Evolutionary conservation across 2,797 vertebrate species (phyloP), one percentile per base, ranked within the genome.

Genomic region (Menidia menidia): DNA sequence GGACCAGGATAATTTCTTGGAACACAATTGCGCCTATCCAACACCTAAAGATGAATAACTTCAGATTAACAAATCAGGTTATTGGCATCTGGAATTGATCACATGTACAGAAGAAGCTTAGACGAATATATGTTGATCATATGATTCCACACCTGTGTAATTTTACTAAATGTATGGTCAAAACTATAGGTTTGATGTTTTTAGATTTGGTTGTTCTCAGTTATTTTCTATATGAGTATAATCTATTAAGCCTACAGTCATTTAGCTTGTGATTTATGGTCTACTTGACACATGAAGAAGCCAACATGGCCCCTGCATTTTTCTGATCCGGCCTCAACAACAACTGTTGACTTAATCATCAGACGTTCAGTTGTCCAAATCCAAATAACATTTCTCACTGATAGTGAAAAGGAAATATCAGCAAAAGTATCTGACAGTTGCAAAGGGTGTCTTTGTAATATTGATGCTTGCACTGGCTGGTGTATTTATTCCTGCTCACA

Each of bases 311-410:
- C 15, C 51, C 14, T 55, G 44, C 31, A 30, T 51, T 25, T 12
- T 53, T 10, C 6, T 59, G 5, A 39, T 60, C 25, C n/a, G 16
- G 41, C 32, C 58, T 66, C 64, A 43, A 39, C 6, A 51, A 51
- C 14, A n/a, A 12, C 48, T 33, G 16, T 47, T 25, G 42, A 31
- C 10, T 43, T 14, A 32, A 14, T 19, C 41, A 16, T 13, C 7
- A 25, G 41, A 14, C 13, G 25, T 8, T 42, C 8, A 58, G 19
- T 15, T 43, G 6, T 4, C 9, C 13, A 51, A 30, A 30, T 52
- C 12, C 15, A 6, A 14, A 12, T 1, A n/a, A 47, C 44, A 47
- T 47, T 47, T 4, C 2, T n/a, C 44, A 47, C 6, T 39, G 35
- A 39, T 10, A 39, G 10, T 39, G 35, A 39, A 39, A 39, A 39